Evolutionary conservation across 2,888 invertebrate genomes (phyloP).

Genomic region (Pycnomerus fuliginosus): DNA sequence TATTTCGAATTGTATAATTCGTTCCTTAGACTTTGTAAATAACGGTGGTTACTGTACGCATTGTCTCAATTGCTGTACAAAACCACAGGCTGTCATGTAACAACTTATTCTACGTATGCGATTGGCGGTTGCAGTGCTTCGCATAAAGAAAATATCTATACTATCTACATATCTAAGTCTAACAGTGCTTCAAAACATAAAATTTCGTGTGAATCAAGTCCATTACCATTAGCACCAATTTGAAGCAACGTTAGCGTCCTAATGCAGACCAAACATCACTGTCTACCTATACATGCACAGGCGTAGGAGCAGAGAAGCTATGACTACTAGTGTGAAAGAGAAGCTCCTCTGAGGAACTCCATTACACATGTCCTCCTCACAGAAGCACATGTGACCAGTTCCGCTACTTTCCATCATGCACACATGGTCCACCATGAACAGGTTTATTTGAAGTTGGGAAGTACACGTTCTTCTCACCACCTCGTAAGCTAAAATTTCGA

Average conservation of each 20-base stretch:
- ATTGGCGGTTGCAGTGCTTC: too few species aligned
- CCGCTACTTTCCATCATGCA: slow-evolving; percentile 99
- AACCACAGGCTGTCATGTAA: too few species aligned
- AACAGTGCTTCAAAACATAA: slow-evolving; percentile 15
- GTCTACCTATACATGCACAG: slow-evolving; percentile 41
- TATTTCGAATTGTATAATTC: too few species aligned
- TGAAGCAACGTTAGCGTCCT: slow-evolving; percentile 15
- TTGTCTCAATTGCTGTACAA: too few species aligned
- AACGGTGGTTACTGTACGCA: too few species aligned
- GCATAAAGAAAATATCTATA: too few species aligned
- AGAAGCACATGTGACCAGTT: slow-evolving; percentile 97
- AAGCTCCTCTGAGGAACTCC: slow-evolving; percentile 49
- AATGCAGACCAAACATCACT: slow-evolving; percentile 22
- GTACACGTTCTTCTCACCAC: slow-evolving; percentile 91
- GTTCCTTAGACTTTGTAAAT: too few species aligned
- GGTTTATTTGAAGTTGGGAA: slow-evolving; percentile 89
- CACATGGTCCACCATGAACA: slow-evolving; percentile 98
- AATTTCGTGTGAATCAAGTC: too few species aligned
- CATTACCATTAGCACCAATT: too few species aligned
- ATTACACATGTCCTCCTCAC: slow-evolving; percentile 97
- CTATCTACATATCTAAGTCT: too few species aligned
- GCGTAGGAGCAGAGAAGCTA: slow-evolving; percentile 36
- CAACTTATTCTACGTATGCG: too few species aligned
- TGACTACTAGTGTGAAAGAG: slow-evolving; percentile 42
- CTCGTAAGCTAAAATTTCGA: slow-evolving; percentile 86